Conservation (phyloP, 2,888 invertebrate species). For the Theodoxus fluviatilis region DNA sequence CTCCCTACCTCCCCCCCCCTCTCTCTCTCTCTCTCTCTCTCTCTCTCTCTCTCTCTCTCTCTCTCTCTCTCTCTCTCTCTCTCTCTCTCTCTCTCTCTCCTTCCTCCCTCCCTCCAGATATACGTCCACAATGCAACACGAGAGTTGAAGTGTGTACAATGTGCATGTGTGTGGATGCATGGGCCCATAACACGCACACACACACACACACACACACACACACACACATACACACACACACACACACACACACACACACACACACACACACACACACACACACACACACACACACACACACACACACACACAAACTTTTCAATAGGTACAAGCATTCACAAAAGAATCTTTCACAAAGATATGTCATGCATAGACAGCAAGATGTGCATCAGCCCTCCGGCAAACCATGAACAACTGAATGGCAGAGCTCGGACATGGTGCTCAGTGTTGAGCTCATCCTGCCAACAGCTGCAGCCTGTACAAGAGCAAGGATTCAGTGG, state of each 20-base stretch:
- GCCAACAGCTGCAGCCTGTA: no score
- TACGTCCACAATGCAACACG: background rate
- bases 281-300: constrained; percentile 18
- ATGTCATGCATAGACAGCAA: no score
- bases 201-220: constrained; percentile 19
- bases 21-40: background rate
- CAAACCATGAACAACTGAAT: no score
- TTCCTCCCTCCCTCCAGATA: background rate
- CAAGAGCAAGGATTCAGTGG: no score
- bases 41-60: no score
- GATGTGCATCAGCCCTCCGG: no score
- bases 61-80: constrained; percentile 1
- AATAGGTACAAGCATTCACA: background rate
- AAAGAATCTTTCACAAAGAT: no score
- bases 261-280: no score
- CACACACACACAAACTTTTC: constrained; percentile 9
- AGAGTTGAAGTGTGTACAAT: background rate
- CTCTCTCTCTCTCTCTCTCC: background rate
- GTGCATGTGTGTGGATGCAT: background rate
- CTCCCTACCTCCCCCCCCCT: background rate
- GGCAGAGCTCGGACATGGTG: no score
- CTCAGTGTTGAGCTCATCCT: no score
- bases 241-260: background rate
- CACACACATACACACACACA: background rate
- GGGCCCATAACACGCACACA: background rate